Base-by-base conservation (phyloP, 2,113 vertebrate species). In the Chinchilla lanigera region DNA sequence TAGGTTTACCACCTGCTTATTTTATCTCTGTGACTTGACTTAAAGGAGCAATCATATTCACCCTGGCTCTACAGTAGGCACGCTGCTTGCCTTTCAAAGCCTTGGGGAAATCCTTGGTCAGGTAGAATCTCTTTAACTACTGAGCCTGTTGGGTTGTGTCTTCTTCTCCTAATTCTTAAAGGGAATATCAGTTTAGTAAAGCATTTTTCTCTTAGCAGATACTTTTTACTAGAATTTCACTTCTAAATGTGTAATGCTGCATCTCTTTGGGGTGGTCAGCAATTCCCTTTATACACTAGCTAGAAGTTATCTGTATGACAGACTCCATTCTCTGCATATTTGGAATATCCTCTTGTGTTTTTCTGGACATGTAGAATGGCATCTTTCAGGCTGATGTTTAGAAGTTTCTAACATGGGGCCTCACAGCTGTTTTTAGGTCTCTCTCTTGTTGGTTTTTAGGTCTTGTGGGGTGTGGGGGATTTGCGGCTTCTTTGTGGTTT, bases 401-500 rank as follows among this genome's bases (percentile, higher is more conserved):
- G 56, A 95, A 84, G 61, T 44, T 71, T 93, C 89, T 65, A 19
- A 60, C 63, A 30, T 38, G 58, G 30, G 30, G 35, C 73, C 77
- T 95, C 77, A 35, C 44, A 90, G 85, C 91, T 94, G 86, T 65
- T 86, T 94, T 78, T 77, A 92, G 77, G 81, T 69, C 75, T 94
- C 61, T 69, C 75, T 94, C 61, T 14, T 7, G 12, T 84, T 81
- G 86, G 60, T 82, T 91, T 97, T 80, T 50, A 89, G 96, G 63
- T 97, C 41, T 1, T 4, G 9, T 83, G 41, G 38, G 35, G 94
- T n/a, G 5, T 28, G 69, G 90, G 58, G 60, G 26, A 81, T 58
- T 28, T 90, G 95, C 77, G 91, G 85, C 73, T 69, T 65, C 52
- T 92, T 89, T 71, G 88, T 93, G 93, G 82, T 78, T 97, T 97